Conservation (phyloP, 2,113 vertebrate genomes). For the Sylvicapra grimmia region DNA sequence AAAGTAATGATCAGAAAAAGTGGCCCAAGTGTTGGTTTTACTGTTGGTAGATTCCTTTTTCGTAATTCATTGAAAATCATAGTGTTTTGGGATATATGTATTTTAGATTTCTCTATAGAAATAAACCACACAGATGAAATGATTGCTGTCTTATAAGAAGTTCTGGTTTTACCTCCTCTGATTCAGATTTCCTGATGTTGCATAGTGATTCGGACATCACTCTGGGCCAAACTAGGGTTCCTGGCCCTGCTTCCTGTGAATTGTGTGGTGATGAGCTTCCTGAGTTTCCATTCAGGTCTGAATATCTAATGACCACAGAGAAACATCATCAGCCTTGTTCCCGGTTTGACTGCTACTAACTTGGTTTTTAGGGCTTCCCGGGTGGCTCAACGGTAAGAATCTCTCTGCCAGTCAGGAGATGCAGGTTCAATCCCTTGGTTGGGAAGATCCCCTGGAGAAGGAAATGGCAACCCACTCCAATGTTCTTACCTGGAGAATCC, state of each 20-base stretch:
- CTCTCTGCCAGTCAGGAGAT: background rate
- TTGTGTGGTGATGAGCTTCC: background rate
- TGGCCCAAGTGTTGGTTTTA: background rate
- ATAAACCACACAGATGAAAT: slow-evolving; percentile 15
- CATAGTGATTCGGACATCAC: background rate
- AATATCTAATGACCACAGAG: background rate
- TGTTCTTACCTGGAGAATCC: background rate
- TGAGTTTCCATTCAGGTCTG: background rate
- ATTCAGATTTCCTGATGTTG: background rate
- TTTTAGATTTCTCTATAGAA: background rate
- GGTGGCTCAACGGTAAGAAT: background rate
- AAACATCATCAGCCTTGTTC: background rate
- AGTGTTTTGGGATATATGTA: background rate
- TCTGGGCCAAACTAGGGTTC: background rate
- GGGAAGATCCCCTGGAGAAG: background rate
- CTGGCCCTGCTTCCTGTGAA: background rate
- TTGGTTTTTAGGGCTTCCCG: background rate
- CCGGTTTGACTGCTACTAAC: background rate
- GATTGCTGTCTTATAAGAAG: background rate
- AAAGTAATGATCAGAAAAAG: slow-evolving; percentile 16
- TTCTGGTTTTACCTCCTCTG: background rate
- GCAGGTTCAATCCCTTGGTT: background rate
- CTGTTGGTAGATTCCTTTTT: slow-evolving; percentile 11
- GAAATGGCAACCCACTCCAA: background rate
- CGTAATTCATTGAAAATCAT: background rate